Percentiles rank a stretch among this genome's conserved stretches.
These are phyloP conservation scores for Polyploca ridens DNA, from an alignment of 2,888 invertebrate genomes.

Conservation along the genomic window DNA sequence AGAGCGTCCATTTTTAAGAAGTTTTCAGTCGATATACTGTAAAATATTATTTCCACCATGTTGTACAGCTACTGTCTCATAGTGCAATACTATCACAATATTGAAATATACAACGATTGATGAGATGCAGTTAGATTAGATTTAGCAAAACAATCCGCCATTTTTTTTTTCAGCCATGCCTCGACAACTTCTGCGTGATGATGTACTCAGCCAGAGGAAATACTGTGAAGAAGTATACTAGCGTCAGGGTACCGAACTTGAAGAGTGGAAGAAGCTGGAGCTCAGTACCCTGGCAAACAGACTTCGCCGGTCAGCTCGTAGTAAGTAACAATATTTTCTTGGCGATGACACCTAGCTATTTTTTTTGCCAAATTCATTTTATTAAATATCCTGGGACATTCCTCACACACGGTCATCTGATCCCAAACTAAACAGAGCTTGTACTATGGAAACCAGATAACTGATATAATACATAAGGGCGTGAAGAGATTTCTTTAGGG, in stretches of 20 bases:
- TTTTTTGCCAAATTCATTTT: too few species aligned
- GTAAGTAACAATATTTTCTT: slow-evolving; percentile 36
- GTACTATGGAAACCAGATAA: too few species aligned
- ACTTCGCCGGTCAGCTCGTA: slow-evolving; percentile 42
- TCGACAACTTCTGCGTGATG: slow-evolving; percentile 83
- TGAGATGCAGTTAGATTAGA: not conserved
- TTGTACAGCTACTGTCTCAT: not conserved
- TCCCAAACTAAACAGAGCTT: too few species aligned
- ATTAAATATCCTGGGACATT: too few species aligned
- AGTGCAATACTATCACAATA: not conserved
- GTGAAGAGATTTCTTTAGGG: too few species aligned
- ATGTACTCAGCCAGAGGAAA: slow-evolving; percentile 63
- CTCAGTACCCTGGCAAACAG: slow-evolving; percentile 62
- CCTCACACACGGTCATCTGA: too few species aligned
- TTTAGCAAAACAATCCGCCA: not conserved
- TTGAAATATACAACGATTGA: not conserved
- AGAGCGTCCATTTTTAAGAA: too few species aligned
- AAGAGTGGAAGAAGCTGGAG: slow-evolving; percentile 64
- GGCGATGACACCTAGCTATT: too few species aligned
- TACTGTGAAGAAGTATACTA: slow-evolving; percentile 66
- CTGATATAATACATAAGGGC: too few species aligned
- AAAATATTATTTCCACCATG: not conserved
- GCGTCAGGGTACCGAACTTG: slow-evolving; percentile 51
- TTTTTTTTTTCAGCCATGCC: slow-evolving; percentile 74
- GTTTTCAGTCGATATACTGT: too few species aligned